Conservation (phyloP, 2,888 invertebrate species). For the Rotaria magnacalcarata region DNA sequence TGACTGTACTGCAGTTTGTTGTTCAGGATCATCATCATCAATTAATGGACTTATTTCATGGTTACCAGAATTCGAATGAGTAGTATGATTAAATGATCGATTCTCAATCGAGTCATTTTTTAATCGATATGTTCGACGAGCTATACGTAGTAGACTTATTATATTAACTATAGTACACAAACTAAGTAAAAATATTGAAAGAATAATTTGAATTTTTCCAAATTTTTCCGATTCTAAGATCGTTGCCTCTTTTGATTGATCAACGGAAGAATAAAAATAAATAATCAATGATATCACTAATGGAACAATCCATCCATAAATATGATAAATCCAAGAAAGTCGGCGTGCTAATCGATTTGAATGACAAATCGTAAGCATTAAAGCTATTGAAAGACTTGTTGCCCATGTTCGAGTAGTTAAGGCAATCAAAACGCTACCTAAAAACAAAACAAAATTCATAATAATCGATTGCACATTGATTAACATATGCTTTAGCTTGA, state of each 20-base stretch:
- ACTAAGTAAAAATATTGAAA: background rate
- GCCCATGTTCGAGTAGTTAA: slow-evolving; percentile 14
- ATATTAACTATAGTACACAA: background rate
- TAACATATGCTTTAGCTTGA: too few relatives aligned
- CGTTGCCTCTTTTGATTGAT: background rate
- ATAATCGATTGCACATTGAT: too few relatives aligned
- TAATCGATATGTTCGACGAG: slow-evolving; percentile 19
- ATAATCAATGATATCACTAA: background rate
- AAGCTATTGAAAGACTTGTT: background rate
- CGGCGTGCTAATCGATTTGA: background rate
- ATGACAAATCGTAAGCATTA: background rate
- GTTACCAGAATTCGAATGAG: background rate
- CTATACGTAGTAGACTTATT: background rate
- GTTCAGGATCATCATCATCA: background rate
- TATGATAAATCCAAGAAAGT: slow-evolving; percentile 3
- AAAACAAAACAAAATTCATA: background rate
- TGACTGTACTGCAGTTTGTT: background rate
- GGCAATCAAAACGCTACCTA: background rate
- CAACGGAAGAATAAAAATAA: background rate
- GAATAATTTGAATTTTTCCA: background rate
- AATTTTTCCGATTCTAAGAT: background rate
- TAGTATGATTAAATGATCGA: background rate
- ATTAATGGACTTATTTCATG: background rate
- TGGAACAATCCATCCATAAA: background rate
- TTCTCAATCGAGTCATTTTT: background rate